These are phyloP conservation scores for Poecilia velifera DNA, from an alignment of 2,797 vertebrate genomes.

Conservation along the genomic window DNA sequence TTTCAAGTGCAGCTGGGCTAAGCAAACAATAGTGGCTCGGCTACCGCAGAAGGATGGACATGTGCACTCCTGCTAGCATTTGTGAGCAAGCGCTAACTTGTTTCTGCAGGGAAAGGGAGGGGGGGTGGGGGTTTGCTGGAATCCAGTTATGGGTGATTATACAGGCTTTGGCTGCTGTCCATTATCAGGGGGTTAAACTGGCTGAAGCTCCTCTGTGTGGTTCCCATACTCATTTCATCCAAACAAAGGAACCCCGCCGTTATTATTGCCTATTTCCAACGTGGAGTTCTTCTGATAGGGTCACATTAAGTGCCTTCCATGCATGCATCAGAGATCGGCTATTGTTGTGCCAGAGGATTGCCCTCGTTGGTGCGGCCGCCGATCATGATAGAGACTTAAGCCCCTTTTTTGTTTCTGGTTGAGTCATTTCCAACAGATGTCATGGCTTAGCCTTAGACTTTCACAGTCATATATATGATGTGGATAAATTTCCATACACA, in stretches of 20 bases:
- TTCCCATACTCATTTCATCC: constrained; percentile 41
- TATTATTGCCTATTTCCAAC: constrained; percentile 64
- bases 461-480: constrained; percentile 53
- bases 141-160: constrained; percentile 50
- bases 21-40: constrained; percentile 59
- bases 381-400: constrained; percentile 29
- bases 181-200: constrained; percentile 63
- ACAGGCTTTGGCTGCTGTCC: constrained; percentile 59
- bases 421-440: constrained; percentile 55
- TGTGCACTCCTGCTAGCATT: constrained; percentile 35
- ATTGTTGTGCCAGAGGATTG: constrained; percentile 62
- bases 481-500: constrained; percentile 53
- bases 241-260: constrained; percentile 64
- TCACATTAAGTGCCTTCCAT: constrained; percentile 43
- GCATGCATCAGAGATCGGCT: constrained; percentile 46
- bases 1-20: constrained; percentile 69
- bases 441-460: constrained; percentile 49
- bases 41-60: constrained; percentile 48
- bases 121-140: constrained; percentile 16
- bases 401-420: constrained; percentile 45
- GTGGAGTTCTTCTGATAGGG: constrained; percentile 67
- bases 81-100: constrained; percentile 37
- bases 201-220: constrained; percentile 48
- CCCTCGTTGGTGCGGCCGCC: constrained; percentile 41
- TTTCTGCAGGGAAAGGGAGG: constrained; percentile 36